Base-by-base conservation (phyloP, 2,888 invertebrate species). In the Drosophila longiperda region DNA sequence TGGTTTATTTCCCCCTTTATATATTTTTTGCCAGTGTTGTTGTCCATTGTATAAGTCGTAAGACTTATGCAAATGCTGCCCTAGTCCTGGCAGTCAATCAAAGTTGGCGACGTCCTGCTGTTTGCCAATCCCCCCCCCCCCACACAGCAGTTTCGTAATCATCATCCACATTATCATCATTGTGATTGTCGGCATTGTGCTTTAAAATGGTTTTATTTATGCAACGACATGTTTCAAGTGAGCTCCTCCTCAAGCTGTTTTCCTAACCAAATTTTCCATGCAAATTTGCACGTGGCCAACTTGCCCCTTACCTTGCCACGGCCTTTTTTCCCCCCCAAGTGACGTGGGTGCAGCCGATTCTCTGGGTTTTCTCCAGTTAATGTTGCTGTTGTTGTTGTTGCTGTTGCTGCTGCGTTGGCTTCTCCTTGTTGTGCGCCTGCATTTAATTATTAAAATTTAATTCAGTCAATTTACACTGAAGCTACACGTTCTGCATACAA, bases 381-480 rank as follows among this genome's bases (percentile, higher is more conserved):
- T 29, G 29, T 29, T 3, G 45, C 67, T 55, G n/a, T 36, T 50
- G 26, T 58, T 69, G 52, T 12, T 40, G 52, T 64, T 55, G 26
- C 32, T 50, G 26, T 57, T 69, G 52, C 9, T 40, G 52, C 61
- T 57, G 33, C n/a, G n/a, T 33, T 29, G n/a, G 17, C 33, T 23
- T 17, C 17, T 12, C 34, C n/a, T 26, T 58, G 15, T 12, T 48
- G 53, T 78, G 49, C 32, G 72, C 63, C 66, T 83, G 87, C 82
- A 80, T 84, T 87, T 87, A 87, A 87, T 88, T 88, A 87, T 87
- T 87, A 87, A 87, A 87, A 87, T 87, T 87, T 89, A 89, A 87
- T 87, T 89, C 83, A 73, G 87, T 76, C 87, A 86, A 87, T 86
- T 86, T 76, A 58, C 68, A 55, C 57, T 62, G 57, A 48, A 59